Percentiles rank a stretch among this genome's conserved stretches.
phyloP scores from a whole-genome alignment of 2,113 vertebrate genomes.

The Spea bombifrons region DNA sequence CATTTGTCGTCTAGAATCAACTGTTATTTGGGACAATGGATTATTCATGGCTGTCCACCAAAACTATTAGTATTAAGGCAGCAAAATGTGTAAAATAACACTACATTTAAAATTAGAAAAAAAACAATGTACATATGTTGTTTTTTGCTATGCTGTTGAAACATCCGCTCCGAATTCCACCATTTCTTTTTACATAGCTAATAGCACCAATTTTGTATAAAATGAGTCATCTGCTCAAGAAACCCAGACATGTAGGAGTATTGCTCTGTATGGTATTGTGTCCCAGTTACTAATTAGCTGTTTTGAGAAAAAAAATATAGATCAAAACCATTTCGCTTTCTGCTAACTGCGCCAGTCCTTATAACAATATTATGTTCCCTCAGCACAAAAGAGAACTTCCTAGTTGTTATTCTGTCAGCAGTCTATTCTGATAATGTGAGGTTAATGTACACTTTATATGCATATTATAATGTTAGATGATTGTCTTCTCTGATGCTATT shows the following conservation, averaged over 20 bases:
- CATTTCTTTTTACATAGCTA: too few species aligned
- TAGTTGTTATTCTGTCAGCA: constrained; percentile 25
- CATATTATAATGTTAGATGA: constrained; percentile 20
- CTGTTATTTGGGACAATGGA: too few species aligned
- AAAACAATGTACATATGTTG: too few species aligned
- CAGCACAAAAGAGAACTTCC: constrained; percentile 19
- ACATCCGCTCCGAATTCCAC: too few species aligned
- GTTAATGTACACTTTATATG: constrained; percentile 33
- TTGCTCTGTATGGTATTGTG: not conserved
- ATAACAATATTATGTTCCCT: constrained; percentile 13
- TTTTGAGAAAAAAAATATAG: not conserved
- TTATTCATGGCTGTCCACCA: too few species aligned
- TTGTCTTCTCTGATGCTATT: constrained; percentile 20
- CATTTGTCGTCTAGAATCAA: too few species aligned
- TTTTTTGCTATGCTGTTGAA: too few species aligned
- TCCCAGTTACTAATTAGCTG: not conserved
- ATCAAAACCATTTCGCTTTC: not conserved
- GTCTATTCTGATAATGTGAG: constrained; percentile 22
- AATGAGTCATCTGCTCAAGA: not conserved
- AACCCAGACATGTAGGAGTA: not conserved
- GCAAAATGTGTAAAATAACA: too few species aligned
- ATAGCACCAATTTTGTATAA: not conserved
- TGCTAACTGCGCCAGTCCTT: constrained; percentile 1
- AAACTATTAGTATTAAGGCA: too few species aligned
- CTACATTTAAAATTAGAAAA: too few species aligned